phyloP scores from a whole-genome alignment of 2,888 invertebrate species.

The Eumacrocentrus americanus region DNA sequence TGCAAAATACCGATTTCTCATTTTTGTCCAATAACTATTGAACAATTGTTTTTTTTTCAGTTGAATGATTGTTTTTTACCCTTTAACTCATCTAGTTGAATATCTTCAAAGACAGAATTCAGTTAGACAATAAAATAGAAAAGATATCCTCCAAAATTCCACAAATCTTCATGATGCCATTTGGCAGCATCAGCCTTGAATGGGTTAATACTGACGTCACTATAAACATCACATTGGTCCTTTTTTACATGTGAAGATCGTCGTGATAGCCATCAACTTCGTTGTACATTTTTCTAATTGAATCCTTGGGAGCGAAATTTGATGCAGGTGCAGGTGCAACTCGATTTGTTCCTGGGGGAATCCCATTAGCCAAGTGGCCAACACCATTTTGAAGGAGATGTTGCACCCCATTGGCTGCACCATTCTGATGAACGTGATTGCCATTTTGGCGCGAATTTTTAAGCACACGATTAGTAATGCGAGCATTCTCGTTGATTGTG shows the following conservation, averaged over 20 bases:
- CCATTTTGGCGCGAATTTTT: slow-evolving; percentile 50
- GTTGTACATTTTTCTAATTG: slow-evolving; percentile 60
- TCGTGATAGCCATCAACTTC: slow-evolving; percentile 60
- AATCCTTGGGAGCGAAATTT: slow-evolving; percentile 42
- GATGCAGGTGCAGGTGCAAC: slow-evolving; percentile 46
- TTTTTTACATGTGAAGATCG: slow-evolving; percentile 51
- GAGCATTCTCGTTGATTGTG: slow-evolving; percentile 14
- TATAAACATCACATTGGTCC: neutral
- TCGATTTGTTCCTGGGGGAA: slow-evolving; percentile 44
- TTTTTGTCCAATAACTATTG: neutral
- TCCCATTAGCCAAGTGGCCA: slow-evolving; percentile 49
- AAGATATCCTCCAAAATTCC: too few relatives aligned
- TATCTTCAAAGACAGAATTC: too few relatives aligned
- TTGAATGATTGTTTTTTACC: too few relatives aligned
- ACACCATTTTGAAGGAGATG: slow-evolving; percentile 52
- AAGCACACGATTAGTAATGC: slow-evolving; percentile 55
- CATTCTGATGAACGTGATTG: slow-evolving; percentile 51
- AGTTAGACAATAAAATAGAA: too few relatives aligned
- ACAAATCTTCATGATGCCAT: neutral
- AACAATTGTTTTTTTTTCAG: neutral
- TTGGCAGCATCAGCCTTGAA: neutral
- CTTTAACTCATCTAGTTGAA: too few relatives aligned
- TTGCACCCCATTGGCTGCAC: slow-evolving; percentile 40
- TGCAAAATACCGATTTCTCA: too few relatives aligned
- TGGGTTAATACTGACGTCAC: neutral